Evolutionary conservation across 1,140 invertebrate species (phyloP), one percentile per base, ranked within the genome.

Genomic region (Propsilocerus akamusi): DNA sequence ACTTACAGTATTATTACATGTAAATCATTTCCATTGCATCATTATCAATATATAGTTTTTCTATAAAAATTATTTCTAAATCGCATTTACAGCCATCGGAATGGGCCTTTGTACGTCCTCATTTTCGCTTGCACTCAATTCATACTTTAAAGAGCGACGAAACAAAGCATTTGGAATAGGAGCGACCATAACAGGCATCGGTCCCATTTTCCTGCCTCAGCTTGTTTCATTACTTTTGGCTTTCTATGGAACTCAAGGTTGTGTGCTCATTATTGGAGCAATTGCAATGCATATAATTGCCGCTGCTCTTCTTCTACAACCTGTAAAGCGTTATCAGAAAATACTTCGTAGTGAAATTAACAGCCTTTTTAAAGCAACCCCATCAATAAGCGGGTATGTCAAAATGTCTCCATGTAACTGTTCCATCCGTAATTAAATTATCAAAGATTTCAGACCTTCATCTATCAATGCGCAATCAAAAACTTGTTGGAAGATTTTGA

Each of bases 1-100:
- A 69, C 68, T 12, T 80, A 78, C 57, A 75, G 78, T 54, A 64
- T 81, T 57, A 69, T 80, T 52, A 68, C 74, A 56, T 76, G 78
- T 80, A 63, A 71, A 73, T 73, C 17, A 17, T 41, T 41, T 41
- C 10, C 2, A 41, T 20, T n/a, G 3, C 34, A 20, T 5, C 8
- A 41, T 17, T 5, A 17, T 17, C 22, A 4, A 41, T 37, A n/a
- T 17, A 41, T 20, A 20, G 10, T 20, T 8, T 41, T 41, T 41
- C n/a, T n/a, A n/a, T n/a, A n/a, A n/a, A n/a, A n/a, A n/a, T n/a
- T n/a, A n/a, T n/a, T n/a, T n/a, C n/a, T n/a, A n/a, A n/a, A n/a
- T n/a, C n/a, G 14, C 22, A 20, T 41, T 14, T 37, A 5, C 59
- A 80, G 77, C 73, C 56, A 64, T 70, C 48, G 75, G 76, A 32